phyloP scores from a whole-genome alignment of 2,113 vertebrate species.

The Laticauda colubrina region DNA sequence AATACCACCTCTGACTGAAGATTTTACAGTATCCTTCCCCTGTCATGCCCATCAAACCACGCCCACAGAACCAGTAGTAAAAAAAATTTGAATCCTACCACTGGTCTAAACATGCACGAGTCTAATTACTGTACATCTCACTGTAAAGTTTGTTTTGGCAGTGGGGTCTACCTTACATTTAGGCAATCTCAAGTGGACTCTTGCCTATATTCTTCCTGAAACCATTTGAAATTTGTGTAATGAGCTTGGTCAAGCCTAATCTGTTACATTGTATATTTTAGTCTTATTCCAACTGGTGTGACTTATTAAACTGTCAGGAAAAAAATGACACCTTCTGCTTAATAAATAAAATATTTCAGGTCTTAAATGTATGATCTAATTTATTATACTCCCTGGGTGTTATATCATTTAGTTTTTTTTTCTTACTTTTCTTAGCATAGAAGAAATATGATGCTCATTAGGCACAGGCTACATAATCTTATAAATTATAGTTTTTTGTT shows the following conservation, averaged over 20 bases:
- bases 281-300: too few species aligned
- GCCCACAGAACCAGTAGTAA: too few species aligned
- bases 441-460: slow-evolving; percentile 8
- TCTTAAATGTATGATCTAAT: background rate
- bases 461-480: background rate
- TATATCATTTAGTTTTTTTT: background rate
- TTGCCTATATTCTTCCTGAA: background rate
- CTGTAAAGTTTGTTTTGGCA: background rate
- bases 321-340: background rate
- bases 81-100: too few species aligned
- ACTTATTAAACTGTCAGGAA: background rate
- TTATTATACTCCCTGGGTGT: background rate
- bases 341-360: background rate
- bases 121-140: background rate
- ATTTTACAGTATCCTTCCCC: too few species aligned
- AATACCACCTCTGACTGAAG: too few species aligned
- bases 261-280: background rate
- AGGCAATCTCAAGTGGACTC: background rate
- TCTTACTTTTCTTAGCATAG: background rate
- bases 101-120: background rate
- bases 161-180: background rate
- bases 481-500: background rate
- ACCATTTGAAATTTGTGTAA: background rate
- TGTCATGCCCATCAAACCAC: too few species aligned
- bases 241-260: background rate